Percentiles rank a stretch among this genome's conserved stretches.
phyloP scores from a whole-genome alignment of 2,797 vertebrate genomes.

The Heliangelus exortis region DNA sequence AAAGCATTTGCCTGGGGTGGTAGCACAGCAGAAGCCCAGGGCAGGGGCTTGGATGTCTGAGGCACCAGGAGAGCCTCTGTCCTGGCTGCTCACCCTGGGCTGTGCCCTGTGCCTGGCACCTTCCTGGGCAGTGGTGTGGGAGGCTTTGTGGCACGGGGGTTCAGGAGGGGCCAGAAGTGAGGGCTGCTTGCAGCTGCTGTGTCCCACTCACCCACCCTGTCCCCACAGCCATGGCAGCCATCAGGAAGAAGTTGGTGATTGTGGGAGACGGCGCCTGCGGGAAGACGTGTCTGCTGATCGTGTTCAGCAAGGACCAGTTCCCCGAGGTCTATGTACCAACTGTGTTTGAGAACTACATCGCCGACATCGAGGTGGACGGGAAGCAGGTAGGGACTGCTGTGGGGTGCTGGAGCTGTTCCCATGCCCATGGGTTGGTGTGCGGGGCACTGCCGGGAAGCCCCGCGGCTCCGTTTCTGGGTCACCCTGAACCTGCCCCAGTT shows the following conservation, averaged over 20 bases:
- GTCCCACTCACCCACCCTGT: not conserved
- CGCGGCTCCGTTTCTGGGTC: accelerated
- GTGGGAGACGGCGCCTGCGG: conserved; percentile 96
- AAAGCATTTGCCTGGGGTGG: not conserved
- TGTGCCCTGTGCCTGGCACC: not conserved
- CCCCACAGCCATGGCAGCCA: conserved; percentile 90
- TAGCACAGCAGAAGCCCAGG: not conserved
- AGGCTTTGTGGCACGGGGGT: not conserved
- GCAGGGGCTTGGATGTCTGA: not conserved
- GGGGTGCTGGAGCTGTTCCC: accelerated
- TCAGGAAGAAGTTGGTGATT: conserved; percentile 98
- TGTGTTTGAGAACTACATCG: conserved; percentile 98
- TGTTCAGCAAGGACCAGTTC: conserved; percentile 99
- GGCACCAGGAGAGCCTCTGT: not conserved
- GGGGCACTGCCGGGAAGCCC: accelerated
- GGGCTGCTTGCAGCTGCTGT: accelerated
- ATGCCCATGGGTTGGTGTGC: accelerated
- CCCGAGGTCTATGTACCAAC: conserved; percentile 98
- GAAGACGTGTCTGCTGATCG: conserved; percentile 96
- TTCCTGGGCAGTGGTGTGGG: accelerated
- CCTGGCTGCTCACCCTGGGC: not conserved
- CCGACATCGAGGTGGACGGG: conserved; percentile 96
- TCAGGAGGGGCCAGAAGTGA: not conserved
- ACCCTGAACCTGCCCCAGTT: not conserved
- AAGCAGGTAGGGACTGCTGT: conserved; percentile 85